Evolutionary conservation across 2,797 vertebrate species (phyloP).

Genomic region (Pangasius djambal): DNA sequence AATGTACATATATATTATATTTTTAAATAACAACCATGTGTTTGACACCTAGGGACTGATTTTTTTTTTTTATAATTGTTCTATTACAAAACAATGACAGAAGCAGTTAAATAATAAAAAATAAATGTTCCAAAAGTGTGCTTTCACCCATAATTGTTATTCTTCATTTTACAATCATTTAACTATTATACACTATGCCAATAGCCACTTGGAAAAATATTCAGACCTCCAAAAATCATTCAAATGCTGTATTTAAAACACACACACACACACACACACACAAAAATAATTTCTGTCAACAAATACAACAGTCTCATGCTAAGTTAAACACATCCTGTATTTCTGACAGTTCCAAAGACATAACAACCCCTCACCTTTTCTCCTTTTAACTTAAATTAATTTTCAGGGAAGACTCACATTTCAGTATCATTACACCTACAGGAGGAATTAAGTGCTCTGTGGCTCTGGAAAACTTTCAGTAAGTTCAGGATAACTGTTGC

Average conservation of each 20-base stretch:
- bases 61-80: slow-evolving; percentile 63
- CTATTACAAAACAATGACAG: slow-evolving; percentile 66
- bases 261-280: too few species aligned
- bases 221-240: slow-evolving; percentile 3
- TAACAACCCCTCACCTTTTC: not conserved
- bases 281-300: too few species aligned
- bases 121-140: slow-evolving; percentile 67
- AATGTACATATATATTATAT: not conserved
- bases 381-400: not conserved
- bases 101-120: slow-evolving; percentile 63
- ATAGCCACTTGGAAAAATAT: slow-evolving; percentile 45
- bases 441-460: not conserved
- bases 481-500: not conserved
- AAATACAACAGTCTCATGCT: not conserved
- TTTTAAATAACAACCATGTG: slow-evolving; percentile 40
- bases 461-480: not conserved
- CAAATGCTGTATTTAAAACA: slow-evolving; percentile 3
- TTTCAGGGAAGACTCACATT: too few species aligned
- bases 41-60: slow-evolving; percentile 52
- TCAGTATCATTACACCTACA: not conserved
- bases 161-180: slow-evolving; percentile 75
- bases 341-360: not conserved
- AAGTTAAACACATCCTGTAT: not conserved
- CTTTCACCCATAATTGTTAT: slow-evolving; percentile 72
- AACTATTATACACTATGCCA: slow-evolving; percentile 77